Base-by-base conservation (phyloP, 53 echinoderm and acorn worm genomes). In the Arbacia lixula region DNA sequence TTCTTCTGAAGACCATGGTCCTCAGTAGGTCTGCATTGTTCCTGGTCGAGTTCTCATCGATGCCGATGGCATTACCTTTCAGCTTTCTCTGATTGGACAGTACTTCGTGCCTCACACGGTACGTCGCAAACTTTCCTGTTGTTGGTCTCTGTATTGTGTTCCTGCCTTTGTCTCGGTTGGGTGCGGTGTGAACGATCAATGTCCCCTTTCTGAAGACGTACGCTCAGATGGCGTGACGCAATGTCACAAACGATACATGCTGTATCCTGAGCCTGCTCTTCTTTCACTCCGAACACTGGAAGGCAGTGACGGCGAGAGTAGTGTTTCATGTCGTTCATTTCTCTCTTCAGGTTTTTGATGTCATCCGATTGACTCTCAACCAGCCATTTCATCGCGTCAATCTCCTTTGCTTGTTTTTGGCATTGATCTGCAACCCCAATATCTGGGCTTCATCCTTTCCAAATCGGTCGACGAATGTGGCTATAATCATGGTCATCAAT, bases 31-130 rank as follows among this genome's bases (percentile, higher is more conserved):
- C 58, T 10, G 58, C 58, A 57, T 57, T 57, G 58, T 57, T 11
- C 22, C 58, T 57, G 12, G 58, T 57, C 58, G n/a, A 21, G 58
- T 57, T 57, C n/a, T 57, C 58, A 57, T 57, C 58, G n/a, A 57
- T 57, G 58, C 58, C 58, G 58, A 57, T 57, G 58, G 12, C 58
- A 11, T 11, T 57, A 5, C 58, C 58, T 57, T 57, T 57, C 58
- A 57, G 58, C 58, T 57, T 57, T 21, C 58, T 57, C 58, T 21
- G 58, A 20, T 57, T 57, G 58, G 58, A 57, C 5, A 57, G 58
- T 14, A 57, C 22, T 5, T 57, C 58, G 22, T 20, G 16, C 22
- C 58, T 57, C 58, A 57, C 58, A 5, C 58, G 58, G 22, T 57
- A 57, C 5, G 58, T 57, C 16, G 58, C n/a, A 21, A 57, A 57